phyloP scores from a whole-genome alignment of 2,888 invertebrate species.

The Drosophila mayaguana region DNA sequence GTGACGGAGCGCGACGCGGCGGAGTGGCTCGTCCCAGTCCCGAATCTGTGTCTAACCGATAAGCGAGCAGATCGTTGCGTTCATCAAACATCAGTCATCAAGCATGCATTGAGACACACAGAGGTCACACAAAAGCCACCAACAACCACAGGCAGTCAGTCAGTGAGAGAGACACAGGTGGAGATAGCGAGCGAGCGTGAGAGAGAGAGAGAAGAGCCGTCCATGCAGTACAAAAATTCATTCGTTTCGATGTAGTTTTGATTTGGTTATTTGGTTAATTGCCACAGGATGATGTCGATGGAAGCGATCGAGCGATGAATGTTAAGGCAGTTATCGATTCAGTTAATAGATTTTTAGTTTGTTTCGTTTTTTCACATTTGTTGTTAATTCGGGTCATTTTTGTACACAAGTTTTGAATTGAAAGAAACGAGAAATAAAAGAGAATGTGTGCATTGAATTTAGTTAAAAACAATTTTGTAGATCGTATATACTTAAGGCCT shows the following conservation, averaged over 20 bases:
- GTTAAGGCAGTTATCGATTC: slow-evolving; percentile 43
- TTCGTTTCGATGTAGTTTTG: slow-evolving; percentile 32
- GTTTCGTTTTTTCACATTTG: slow-evolving; percentile 36
- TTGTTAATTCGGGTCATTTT: slow-evolving; percentile 52
- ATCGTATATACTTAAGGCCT: slow-evolving; percentile 54
- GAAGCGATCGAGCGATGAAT: slow-evolving; percentile 53
- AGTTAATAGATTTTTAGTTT: slow-evolving; percentile 50
- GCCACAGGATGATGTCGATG: slow-evolving; percentile 45
- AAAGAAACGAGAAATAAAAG: slow-evolving; percentile 77
- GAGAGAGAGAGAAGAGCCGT: slow-evolving; percentile 37
- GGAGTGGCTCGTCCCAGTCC: slow-evolving; percentile 95
- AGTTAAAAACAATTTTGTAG: slow-evolving; percentile 69
- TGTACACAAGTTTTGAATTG: slow-evolving; percentile 60
- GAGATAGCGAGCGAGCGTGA: slow-evolving; percentile 5
- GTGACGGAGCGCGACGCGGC: slow-evolving; percentile 94
- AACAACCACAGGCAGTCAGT: slow-evolving; percentile 37
- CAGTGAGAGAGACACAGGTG: slow-evolving; percentile 9
- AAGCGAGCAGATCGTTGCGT: slow-evolving; percentile 53
- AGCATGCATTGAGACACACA: slow-evolving; percentile 37
- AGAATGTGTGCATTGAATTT: slow-evolving; percentile 79
- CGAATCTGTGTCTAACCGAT: slow-evolving; percentile 90
- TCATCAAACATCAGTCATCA: slow-evolving; percentile 59
- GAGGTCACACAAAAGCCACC: slow-evolving; percentile 34
- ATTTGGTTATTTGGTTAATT: slow-evolving; percentile 42
- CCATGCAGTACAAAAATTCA: slow-evolving; percentile 44